phyloP scores from a whole-genome alignment of 2,113 vertebrate genomes.

The Tragelaphus scriptus region DNA sequence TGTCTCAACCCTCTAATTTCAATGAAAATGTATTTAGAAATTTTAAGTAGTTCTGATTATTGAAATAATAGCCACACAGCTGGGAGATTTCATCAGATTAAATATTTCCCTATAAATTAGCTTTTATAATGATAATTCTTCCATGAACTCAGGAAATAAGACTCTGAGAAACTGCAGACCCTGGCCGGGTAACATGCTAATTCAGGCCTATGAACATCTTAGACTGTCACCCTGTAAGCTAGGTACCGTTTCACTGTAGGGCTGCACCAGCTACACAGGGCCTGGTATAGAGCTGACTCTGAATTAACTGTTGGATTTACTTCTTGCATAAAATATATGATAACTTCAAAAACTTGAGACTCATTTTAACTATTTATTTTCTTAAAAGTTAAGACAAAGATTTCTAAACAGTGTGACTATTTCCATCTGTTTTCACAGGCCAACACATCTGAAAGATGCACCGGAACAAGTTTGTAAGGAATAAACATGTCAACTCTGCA shows the following conservation, averaged over 20 bases:
- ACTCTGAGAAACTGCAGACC: neutral
- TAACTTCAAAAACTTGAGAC: neutral
- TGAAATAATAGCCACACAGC: neutral
- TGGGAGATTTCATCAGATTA: neutral
- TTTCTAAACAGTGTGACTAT: neutral
- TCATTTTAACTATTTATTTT: neutral
- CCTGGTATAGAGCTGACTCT: neutral
- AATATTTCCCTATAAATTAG: neutral
- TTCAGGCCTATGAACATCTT: neutral
- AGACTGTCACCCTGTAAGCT: neutral
- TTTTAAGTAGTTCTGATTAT: neutral
- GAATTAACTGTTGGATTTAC: neutral
- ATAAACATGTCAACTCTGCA: neutral
- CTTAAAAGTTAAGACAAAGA: neutral
- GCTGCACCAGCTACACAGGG: neutral
- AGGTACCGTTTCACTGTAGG: no score
- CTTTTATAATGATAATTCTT: neutral
- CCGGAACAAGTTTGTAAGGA: neutral
- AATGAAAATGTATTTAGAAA: neutral
- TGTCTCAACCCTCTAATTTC: neutral
- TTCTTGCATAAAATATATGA: neutral
- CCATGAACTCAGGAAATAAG: neutral
- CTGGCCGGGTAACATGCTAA: neutral
- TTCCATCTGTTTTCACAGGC: neutral
- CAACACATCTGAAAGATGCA: neutral